Percentiles rank a stretch among this genome's conserved stretches.
phyloP scores from a whole-genome alignment of 2,797 vertebrate species.

The Poecilia wingei region DNA sequence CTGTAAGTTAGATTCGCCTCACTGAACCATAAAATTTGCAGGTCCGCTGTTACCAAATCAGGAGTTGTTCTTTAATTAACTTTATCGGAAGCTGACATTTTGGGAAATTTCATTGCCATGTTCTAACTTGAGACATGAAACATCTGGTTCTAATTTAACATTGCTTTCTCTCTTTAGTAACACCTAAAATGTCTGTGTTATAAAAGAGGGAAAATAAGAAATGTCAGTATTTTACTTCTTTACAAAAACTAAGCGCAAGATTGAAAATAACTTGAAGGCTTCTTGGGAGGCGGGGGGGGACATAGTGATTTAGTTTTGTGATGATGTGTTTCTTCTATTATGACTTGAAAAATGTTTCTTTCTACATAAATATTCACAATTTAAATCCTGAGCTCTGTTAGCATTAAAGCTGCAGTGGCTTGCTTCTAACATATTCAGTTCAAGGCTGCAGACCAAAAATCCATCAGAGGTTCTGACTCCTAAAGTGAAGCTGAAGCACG shows the following conservation, averaged over 20 bases:
- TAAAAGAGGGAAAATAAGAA: background rate
- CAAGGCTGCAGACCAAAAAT: conserved; percentile 25
- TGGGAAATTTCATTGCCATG: conserved; percentile 15
- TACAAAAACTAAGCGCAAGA: background rate
- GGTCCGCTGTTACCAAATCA: background rate
- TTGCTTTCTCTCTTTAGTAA: conserved; percentile 44
- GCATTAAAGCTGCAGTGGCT: conserved; percentile 6
- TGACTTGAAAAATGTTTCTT: background rate
- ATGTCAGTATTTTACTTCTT: background rate
- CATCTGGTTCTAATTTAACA: conserved; percentile 36
- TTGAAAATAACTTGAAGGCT: background rate
- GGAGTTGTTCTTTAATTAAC: conserved; percentile 7
- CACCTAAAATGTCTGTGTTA: conserved; percentile 42
- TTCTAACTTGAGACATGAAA: conserved; percentile 17
- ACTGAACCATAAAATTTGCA: background rate
- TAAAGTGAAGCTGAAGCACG: conserved; percentile 25
- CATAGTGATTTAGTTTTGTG: background rate
- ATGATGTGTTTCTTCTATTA: background rate
- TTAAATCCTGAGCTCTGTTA: conserved; percentile 3
- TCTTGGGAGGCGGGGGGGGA: too few relatives aligned
- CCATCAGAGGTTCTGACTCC: conserved; percentile 35
- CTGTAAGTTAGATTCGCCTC: background rate
- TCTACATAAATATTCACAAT: background rate
- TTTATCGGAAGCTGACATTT: conserved; percentile 15
- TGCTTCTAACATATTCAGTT: conserved; percentile 31